A percentile compares a stretch with the other conserved stretches of the same genome.
These are phyloP conservation scores for Arvicanthis niloticus DNA, from an alignment of 2,113 vertebrate genomes.

Conservation along the genomic window DNA sequence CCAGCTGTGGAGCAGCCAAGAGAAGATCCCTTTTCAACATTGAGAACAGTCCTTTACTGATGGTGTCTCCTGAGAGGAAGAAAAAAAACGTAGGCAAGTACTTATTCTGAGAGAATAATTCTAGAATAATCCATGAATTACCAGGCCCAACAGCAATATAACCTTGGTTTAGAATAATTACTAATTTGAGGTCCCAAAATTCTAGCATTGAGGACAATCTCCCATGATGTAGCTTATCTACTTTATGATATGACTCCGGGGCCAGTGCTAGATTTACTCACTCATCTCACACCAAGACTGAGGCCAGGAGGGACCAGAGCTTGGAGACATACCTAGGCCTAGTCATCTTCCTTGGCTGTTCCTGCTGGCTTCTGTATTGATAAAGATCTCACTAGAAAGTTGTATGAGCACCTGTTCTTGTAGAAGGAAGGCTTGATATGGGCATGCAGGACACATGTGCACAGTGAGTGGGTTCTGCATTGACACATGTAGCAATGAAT, in stretches of 20 bases:
- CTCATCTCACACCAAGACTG: background rate
- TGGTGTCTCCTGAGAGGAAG: rapidly evolving
- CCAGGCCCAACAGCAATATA: background rate
- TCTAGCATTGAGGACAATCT: background rate
- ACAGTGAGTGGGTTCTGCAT: background rate
- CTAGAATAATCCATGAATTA: background rate
- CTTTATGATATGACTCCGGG: rapidly evolving
- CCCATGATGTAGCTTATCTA: background rate
- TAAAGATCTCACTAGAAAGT: background rate
- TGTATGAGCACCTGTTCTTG: no score
- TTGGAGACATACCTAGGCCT: no score
- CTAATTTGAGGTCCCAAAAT: no score
- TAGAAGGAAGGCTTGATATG: background rate
- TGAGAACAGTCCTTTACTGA: background rate
- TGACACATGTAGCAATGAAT: background rate
- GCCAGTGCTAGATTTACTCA: rapidly evolving
- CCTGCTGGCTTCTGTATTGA: background rate
- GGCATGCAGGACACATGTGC: background rate
- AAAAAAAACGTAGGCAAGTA: background rate
- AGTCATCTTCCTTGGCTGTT: rapidly evolving
- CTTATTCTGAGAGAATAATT: background rate
- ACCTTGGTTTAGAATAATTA: background rate
- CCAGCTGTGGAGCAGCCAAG: rapidly evolving
- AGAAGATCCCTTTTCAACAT: rapidly evolving
- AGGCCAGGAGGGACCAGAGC: background rate